phyloP scores from a whole-genome alignment of 1,140 invertebrate species.

The Sycobia sp. region DNA sequence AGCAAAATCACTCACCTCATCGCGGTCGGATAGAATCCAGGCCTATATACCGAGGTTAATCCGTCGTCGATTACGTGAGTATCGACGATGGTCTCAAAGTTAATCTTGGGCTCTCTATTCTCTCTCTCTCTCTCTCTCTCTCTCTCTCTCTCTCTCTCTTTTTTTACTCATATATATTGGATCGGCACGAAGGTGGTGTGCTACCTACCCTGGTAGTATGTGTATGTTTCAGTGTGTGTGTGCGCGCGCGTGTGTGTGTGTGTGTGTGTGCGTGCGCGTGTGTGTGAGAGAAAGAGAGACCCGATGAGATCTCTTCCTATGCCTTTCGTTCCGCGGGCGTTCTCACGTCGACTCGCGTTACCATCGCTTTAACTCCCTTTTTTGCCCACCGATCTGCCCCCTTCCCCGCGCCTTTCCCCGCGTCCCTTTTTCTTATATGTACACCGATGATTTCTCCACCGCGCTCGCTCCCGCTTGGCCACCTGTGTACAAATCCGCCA shows the following conservation, averaged over 20 bases:
- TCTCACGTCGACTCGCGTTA: constrained; percentile 41
- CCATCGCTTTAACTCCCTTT: constrained; percentile 25
- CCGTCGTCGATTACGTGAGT: constrained; percentile 26
- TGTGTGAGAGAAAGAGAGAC: too few species aligned
- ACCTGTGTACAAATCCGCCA: too few species aligned
- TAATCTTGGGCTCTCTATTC: too few species aligned
- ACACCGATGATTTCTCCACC: constrained; percentile 10
- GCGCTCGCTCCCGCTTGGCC: background rate
- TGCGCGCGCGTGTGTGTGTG: too few species aligned
- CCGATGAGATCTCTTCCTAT: constrained; percentile 4
- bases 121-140: too few species aligned
- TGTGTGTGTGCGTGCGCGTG: too few species aligned
- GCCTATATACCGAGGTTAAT: background rate
- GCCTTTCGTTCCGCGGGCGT: constrained; percentile 27
- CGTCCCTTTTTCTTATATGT: too few species aligned
- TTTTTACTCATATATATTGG: too few species aligned
- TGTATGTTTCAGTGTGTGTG: too few species aligned
- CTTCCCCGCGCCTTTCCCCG: background rate
- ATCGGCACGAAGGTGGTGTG: too few species aligned
- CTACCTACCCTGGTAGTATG: background rate
- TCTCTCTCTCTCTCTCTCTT: too few species aligned
- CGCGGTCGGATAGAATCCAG: background rate
- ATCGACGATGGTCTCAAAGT: background rate
- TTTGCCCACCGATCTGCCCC: constrained; percentile 17
- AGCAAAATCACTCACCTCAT: constrained; percentile 16